Evolutionary conservation across 1,140 invertebrate species (phyloP), one percentile per base, ranked within the genome.

Genomic region (Drosophila nannoptera): DNA sequence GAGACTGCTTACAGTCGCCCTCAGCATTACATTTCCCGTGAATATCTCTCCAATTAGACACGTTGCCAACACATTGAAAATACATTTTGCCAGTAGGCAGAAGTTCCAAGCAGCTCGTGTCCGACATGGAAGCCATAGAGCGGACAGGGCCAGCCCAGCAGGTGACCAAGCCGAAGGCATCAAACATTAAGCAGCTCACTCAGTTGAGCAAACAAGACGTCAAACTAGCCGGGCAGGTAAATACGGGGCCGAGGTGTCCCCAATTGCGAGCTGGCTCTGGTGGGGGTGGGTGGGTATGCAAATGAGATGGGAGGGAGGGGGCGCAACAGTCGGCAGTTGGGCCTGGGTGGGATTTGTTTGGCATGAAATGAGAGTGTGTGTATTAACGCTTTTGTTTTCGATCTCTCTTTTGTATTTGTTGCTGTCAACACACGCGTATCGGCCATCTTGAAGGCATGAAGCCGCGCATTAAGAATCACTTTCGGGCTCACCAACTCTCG

Each of bases 391-490:
- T 48, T 69, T 73, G 50, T 50, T 60, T 66, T 50, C 31, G 32
- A 14, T 48, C 64, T 12, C 42, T 35, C 29, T 46, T 31, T 12
- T 54, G 33, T 59, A 52, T 16, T 35, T 43, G 7, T 66, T 52
- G 40, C 8, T 38, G 14, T 35, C 12, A 42, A 62, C 35, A 62
- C 35, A 59, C 63, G 69, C 53, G 70, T 78, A 66, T 74, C 67
- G 42, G 66, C 58, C 22, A 63, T 73, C 68, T 61, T 59, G 2
- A 91, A 97, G 96, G 95, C 61, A 94, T 96, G 92, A 97, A 96
- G 90, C 95, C 96, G 2, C 93, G 94, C 77, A 93, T 97, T 90
- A 96, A 97, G 87, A 97, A 98, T 90, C 97, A 98, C 89, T 98
- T 97, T 90, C 92, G 97, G 22, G 96, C 96, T 9, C 96, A 97